Evolutionary conservation across 2,888 invertebrate species (phyloP).

Genomic region (Drosophila imparisetae): DNA sequence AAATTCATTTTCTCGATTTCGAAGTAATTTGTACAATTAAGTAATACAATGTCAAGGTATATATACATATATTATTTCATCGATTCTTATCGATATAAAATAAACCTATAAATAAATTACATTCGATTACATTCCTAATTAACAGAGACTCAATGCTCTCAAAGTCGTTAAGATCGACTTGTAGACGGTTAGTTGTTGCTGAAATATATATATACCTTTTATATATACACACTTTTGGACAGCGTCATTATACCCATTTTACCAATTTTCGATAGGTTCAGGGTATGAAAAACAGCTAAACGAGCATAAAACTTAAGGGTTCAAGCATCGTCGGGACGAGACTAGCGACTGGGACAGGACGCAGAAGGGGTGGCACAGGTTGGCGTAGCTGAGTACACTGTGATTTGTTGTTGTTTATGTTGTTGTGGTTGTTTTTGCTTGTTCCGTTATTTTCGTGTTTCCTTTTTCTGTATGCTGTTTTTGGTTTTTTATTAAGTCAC

Average conservation of each 20-base stretch:
- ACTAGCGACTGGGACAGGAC: slow-evolving; percentile 6
- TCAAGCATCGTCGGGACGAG: slow-evolving; percentile 18
- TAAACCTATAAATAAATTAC: neutral
- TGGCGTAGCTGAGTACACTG: slow-evolving; percentile 41
- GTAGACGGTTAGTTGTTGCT: neutral
- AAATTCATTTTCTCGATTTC: neutral
- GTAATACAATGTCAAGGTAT: neutral
- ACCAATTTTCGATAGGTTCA: neutral
- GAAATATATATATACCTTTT: neutral
- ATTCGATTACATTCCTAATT: neutral
- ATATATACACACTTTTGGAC: neutral
- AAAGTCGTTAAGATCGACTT: neutral
- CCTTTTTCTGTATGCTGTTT: neutral
- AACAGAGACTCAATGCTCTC: neutral
- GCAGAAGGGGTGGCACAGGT: slow-evolving; percentile 23
- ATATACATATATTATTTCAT: neutral
- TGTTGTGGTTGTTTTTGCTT: slow-evolving; percentile 25
- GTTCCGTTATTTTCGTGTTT: slow-evolving; percentile 1
- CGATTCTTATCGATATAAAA: neutral
- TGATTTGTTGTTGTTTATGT: slow-evolving; percentile 41
- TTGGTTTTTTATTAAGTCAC: slow-evolving; percentile 39
- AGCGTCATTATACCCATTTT: neutral
- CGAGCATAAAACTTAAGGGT: slow-evolving; percentile 60
- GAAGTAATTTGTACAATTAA: neutral
- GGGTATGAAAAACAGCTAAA: slow-evolving; percentile 37